Percentiles rank a stretch among this genome's conserved stretches.
These are phyloP conservation scores for Augochlora pura DNA, from an alignment of 1,140 invertebrate species.

Conservation along the genomic window DNA sequence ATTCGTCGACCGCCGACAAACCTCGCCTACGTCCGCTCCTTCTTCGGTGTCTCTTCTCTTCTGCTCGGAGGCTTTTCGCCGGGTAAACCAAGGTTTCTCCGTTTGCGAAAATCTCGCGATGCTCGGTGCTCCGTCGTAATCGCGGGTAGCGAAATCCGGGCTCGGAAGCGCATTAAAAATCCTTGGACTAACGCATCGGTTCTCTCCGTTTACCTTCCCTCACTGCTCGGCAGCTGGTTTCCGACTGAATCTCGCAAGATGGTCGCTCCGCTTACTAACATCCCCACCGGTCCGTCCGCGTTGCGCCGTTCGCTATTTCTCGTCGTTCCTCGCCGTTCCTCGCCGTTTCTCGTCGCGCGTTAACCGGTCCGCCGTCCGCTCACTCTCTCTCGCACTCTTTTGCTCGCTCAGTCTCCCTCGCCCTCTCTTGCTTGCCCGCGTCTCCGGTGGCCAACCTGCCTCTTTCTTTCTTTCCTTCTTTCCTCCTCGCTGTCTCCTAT, in stretches of 20 bases:
- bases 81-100: slow-evolving; percentile 56
- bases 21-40: slow-evolving; percentile 24
- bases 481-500: too few relatives aligned
- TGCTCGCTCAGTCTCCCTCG: too few relatives aligned
- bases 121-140: slow-evolving; percentile 64
- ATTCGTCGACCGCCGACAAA: slow-evolving; percentile 6
- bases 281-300: neutral
- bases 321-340: too few relatives aligned
- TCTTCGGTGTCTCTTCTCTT: slow-evolving; percentile 13
- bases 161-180: slow-evolving; percentile 78
- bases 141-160: slow-evolving; percentile 72
- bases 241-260: slow-evolving; percentile 75
- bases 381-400: neutral
- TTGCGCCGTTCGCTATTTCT: neutral
- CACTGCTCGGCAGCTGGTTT: slow-evolving; percentile 80
- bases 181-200: slow-evolving; percentile 77
- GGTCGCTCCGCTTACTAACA: slow-evolving; percentile 63
- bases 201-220: slow-evolving; percentile 77
- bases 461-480: too few relatives aligned
- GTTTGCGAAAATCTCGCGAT: slow-evolving; percentile 59
- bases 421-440: too few relatives aligned
- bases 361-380: slow-evolving; percentile 9
- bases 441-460: too few relatives aligned
- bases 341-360: neutral
- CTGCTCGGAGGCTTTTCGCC: slow-evolving; percentile 57